Evolutionary conservation across 2,888 invertebrate genomes (phyloP).

Genomic region (Mayetiola destructor): DNA sequence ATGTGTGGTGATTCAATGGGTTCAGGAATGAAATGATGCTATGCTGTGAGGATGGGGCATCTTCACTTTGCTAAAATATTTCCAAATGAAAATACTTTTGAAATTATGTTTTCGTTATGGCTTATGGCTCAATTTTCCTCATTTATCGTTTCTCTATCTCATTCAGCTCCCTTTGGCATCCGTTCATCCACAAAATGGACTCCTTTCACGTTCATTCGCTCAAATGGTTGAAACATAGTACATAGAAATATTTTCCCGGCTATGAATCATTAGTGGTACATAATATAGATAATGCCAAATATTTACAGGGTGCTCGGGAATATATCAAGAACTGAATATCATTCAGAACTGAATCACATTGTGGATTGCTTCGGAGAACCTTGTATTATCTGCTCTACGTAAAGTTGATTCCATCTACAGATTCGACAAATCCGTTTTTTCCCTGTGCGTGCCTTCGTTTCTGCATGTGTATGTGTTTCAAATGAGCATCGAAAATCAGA

Average conservation of each 20-base stretch:
- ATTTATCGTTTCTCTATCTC: background rate
- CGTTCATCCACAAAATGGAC: background rate
- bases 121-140: background rate
- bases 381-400: too few species aligned
- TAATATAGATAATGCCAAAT: too few species aligned
- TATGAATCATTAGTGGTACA: conserved; percentile 5
- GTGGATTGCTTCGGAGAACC: too few species aligned
- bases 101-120: background rate
- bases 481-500: conserved; percentile 1
- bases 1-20: too few species aligned
- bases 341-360: too few species aligned
- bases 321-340: too few species aligned
- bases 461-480: background rate
- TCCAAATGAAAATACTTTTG: background rate
- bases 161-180: background rate
- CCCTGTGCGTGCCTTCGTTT: background rate
- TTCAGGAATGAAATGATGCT: too few species aligned
- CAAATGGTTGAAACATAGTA: background rate
- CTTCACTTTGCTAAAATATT: conserved; percentile 8
- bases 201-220: background rate
- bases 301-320: too few species aligned
- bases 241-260: background rate
- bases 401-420: too few species aligned
- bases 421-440: background rate
- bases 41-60: too few species aligned